phyloP scores from a whole-genome alignment of 2,888 invertebrate species.

The Nemapogon koenigi region DNA sequence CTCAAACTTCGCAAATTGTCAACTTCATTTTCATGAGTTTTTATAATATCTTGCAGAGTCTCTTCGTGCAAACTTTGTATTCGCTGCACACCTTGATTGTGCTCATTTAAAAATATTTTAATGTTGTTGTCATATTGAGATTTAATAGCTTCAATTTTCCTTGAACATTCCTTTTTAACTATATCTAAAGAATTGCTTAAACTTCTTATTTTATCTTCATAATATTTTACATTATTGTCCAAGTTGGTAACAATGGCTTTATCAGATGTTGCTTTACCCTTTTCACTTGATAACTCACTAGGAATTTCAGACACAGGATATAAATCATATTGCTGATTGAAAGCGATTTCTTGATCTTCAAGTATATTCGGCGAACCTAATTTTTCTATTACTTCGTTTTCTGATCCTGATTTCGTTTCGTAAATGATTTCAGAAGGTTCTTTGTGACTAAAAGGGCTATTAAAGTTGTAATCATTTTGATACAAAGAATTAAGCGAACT shows the following conservation, averaged over 20 bases:
- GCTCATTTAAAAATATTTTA: slow-evolving; percentile 55
- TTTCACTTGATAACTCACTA: too few species aligned
- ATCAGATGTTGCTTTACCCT: too few species aligned
- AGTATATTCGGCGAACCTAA: too few species aligned
- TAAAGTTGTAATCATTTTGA: too few species aligned
- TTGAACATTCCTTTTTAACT: slow-evolving; percentile 41
- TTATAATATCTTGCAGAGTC: slow-evolving; percentile 47
- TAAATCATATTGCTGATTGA: too few species aligned
- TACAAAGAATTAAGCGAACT: too few species aligned
- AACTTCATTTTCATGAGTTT: slow-evolving; percentile 57
- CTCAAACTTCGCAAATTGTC: slow-evolving; percentile 52
- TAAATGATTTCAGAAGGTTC: too few species aligned
- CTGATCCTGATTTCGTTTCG: too few species aligned
- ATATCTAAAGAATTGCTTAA: slow-evolving; percentile 35
- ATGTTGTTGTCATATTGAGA: slow-evolving; percentile 60
- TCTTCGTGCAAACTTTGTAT: slow-evolving; percentile 63
- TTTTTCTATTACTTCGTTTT: too few species aligned
- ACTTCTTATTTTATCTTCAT: slow-evolving; percentile 33
- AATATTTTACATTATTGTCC: slow-evolving; percentile 19
- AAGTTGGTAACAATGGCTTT: not conserved
- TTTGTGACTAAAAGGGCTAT: too few species aligned
- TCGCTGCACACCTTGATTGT: slow-evolving; percentile 59
- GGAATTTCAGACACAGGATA: too few species aligned
- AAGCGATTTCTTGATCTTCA: too few species aligned
- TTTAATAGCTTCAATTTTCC: slow-evolving; percentile 51